phyloP scores from a whole-genome alignment of 2,888 invertebrate species.

The Lithophane semibrunnea region DNA sequence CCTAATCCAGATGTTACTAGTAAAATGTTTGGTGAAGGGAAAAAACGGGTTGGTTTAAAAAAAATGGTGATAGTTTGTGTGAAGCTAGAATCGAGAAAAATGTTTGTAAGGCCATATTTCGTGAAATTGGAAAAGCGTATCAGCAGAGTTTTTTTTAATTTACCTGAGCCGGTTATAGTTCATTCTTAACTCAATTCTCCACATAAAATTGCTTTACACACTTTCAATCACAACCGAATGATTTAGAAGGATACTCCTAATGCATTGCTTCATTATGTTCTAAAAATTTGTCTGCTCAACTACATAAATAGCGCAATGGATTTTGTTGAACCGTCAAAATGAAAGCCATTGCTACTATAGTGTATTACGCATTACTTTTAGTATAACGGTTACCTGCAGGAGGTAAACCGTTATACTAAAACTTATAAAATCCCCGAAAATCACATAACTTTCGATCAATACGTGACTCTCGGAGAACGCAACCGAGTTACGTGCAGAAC shows the following conservation, averaged over 20 bases:
- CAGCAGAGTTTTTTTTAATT: too few relatives aligned
- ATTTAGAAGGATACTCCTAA: too few relatives aligned
- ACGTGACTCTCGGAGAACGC: conserved; percentile 63
- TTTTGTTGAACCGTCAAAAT: too few relatives aligned
- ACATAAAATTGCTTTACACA: too few relatives aligned
- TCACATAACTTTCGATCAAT: conserved; percentile 65
- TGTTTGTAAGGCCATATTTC: neutral
- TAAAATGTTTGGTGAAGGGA: conserved; percentile 9
- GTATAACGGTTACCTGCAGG: neutral
- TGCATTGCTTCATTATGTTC: too few relatives aligned
- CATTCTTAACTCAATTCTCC: too few relatives aligned
- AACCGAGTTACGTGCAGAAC: conserved; percentile 59
- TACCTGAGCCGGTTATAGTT: neutral
- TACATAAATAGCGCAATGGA: too few relatives aligned
- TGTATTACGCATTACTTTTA: too few relatives aligned
- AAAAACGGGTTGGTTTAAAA: conserved; percentile 9
- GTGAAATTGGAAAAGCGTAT: neutral
- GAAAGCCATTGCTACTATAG: too few relatives aligned
- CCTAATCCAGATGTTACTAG: conserved; percentile 13
- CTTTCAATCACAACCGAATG: too few relatives aligned
- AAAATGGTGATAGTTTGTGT: neutral
- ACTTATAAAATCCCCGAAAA: conserved; percentile 55
- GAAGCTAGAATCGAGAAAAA: neutral
- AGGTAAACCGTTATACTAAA: conserved; percentile 1
- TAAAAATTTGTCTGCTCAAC: too few relatives aligned